Conservation (phyloP, 1,140 invertebrate species). For the Drosophila sucinea region DNA sequence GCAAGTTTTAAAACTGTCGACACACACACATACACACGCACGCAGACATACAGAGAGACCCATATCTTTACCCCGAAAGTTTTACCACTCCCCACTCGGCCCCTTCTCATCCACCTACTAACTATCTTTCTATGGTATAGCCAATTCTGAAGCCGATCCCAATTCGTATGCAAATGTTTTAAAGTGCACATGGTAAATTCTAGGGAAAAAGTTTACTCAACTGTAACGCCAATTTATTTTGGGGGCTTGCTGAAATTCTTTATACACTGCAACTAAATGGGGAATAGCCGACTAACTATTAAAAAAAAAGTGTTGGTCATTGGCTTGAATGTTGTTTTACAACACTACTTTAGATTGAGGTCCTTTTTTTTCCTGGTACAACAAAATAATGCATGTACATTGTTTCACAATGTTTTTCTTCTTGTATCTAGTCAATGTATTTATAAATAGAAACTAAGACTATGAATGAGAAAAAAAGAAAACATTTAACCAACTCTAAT, state of each 20-base stretch:
- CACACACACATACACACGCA: background rate
- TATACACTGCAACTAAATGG: slow-evolving; percentile 20
- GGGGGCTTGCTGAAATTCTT: slow-evolving; percentile 28
- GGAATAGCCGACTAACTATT: background rate
- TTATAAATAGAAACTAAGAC: too few relatives aligned
- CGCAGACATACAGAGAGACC: slow-evolving; percentile 1
- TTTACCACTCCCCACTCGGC: background rate
- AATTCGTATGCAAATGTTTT: slow-evolving; percentile 67
- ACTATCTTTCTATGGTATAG: slow-evolving; percentile 21
- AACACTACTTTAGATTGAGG: too few relatives aligned
- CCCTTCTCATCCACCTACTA: background rate
- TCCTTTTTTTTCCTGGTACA: too few relatives aligned
- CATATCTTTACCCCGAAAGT: slow-evolving; percentile 15
- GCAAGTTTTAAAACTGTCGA: slow-evolving; percentile 65
- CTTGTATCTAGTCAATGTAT: too few relatives aligned
- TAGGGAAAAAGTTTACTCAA: slow-evolving; percentile 56
- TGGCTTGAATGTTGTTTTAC: too few relatives aligned
- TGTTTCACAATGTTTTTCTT: too few relatives aligned
- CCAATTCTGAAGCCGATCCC: slow-evolving; percentile 17
- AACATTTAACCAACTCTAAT: too few relatives aligned
- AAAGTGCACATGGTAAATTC: slow-evolving; percentile 57
- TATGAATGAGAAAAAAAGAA: too few relatives aligned
- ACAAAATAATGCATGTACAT: too few relatives aligned
- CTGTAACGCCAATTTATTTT: slow-evolving; percentile 60
- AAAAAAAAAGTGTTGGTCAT: too few relatives aligned